Conservation (phyloP, 1,140 invertebrate species). For the Pseudobourletiella spinata region DNA sequence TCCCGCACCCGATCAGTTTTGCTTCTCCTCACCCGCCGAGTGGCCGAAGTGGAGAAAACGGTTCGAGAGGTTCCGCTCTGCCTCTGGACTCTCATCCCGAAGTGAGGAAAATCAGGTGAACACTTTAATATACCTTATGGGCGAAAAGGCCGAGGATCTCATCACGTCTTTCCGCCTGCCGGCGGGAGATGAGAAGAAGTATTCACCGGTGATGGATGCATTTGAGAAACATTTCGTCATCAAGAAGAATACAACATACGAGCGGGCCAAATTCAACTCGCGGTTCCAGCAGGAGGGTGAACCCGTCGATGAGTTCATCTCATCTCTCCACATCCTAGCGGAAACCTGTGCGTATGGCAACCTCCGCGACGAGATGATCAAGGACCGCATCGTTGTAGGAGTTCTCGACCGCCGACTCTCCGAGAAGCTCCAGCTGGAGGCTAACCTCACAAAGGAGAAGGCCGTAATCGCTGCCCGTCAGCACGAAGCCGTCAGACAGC, state of each 20-base stretch:
- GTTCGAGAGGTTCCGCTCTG: not conserved
- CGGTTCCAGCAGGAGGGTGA: constrained; percentile 25
- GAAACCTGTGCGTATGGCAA: constrained; percentile 6
- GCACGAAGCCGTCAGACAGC: constrained; percentile 33
- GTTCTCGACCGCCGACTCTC: constrained; percentile 36
- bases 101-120: not conserved
- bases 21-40: too few relatives aligned
- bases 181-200: constrained; percentile 25
- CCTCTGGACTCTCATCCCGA: not conserved
- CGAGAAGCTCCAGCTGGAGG: constrained; percentile 37
- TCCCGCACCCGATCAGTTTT: too few relatives aligned
- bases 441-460: constrained; percentile 36
- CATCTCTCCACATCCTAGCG: constrained; percentile 18
- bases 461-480: constrained; percentile 35
- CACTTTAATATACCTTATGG: not conserved
- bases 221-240: constrained; percentile 30
- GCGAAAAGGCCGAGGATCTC: constrained; percentile 13
- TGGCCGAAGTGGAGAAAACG: too few relatives aligned
- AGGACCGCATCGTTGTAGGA: constrained; percentile 38
- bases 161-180: constrained; percentile 5
- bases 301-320: constrained; percentile 32
- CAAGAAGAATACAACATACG: constrained; percentile 29
- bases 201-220: constrained; percentile 12
- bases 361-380: constrained; percentile 9
- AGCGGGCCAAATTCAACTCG: constrained; percentile 32